Evolutionary conservation across 64 coral and sea anemone genomes (phyloP), one percentile per base, ranked within the genome.

Genomic region (Trachythela sp.): DNA sequence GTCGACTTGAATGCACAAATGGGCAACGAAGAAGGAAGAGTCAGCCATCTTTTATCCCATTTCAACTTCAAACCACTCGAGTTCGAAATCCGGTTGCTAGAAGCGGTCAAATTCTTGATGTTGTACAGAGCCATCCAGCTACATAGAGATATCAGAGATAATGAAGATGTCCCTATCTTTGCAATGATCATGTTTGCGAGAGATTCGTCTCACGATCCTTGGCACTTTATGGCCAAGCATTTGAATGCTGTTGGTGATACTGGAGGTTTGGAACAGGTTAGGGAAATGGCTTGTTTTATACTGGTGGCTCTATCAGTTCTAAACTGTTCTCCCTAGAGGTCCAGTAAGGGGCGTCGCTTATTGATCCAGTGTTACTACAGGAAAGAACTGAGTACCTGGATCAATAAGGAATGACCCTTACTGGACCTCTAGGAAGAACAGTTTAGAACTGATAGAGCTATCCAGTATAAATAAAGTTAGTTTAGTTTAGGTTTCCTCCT

Each of bases 261-360:
- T n/a, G 95, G 92, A 38, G 95, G 95, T 1, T 85, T 94, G n/a
- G 95, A 97, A 49, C 95, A 97, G 92, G 92, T 96, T 31, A 77
- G 37, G 20, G 20, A 14, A 35, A 80, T 8, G 15, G 13, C 35
- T 7, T 17, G 18, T 6, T 22, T 22, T n/a, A 22, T 68, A 68
- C 59, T 31, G 20, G 2, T n/a, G 59, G 5, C 7, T n/a, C 15
- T 22, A n/a, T 22, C 5, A 37, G 75, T 15, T 0, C 30, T 37
- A 17, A 39, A 37, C 6, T 80, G 75, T 80, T 35, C 9, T 1
- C 9, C 2, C 33, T 6, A 80, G 37, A 35, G 31, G 29, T 77
- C 30, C 26, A 77, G 71, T 22, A 4, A 35, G 26, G 7, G 17
- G 1, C 29, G 8, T 77, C 26, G n/a, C n/a, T n/a, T n/a, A n/a